A percentile compares a stretch with the other conserved stretches of the same genome.
These are phyloP conservation scores for Acromyrmex charruanus DNA, from an alignment of 1,140 invertebrate species.

Conservation along the genomic window DNA sequence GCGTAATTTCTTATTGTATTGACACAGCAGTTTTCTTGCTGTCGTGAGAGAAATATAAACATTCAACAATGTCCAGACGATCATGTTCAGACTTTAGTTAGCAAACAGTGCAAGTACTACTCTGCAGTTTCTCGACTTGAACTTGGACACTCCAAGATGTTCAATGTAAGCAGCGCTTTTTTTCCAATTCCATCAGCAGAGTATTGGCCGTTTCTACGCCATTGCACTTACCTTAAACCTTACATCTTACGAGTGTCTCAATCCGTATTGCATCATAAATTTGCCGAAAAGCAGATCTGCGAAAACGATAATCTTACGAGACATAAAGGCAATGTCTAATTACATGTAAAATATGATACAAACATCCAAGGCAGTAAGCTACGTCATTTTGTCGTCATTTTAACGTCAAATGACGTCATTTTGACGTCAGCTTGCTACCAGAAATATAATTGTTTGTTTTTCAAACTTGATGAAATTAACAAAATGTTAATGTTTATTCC, in stretches of 20 bases:
- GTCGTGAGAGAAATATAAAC: background rate
- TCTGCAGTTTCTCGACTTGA: background rate
- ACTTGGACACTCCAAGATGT: background rate
- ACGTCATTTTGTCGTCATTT: too few species aligned
- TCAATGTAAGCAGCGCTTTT: background rate
- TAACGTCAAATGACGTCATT: too few species aligned
- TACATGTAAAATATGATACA: background rate
- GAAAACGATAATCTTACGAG: background rate
- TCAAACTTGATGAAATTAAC: background rate
- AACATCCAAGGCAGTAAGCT: background rate
- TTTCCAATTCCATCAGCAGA: background rate
- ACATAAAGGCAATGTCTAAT: background rate
- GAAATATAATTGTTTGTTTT: too few species aligned
- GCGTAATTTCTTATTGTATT: background rate
- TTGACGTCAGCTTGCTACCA: too few species aligned
- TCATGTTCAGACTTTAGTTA: background rate
- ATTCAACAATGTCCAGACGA: background rate
- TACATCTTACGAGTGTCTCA: slow-evolving; percentile 15
- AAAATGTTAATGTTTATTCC: too few species aligned
- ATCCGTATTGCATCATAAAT: slow-evolving; percentile 29
- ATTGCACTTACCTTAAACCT: slow-evolving; percentile 5
- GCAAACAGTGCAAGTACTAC: background rate
- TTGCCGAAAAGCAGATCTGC: background rate
- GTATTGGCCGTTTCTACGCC: background rate
- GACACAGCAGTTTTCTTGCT: background rate